A percentile compares a stretch with the other conserved stretches of the same genome.
Conservation (phyloP, 2,888 invertebrate genomes). For the Elmis aenea region DNA sequence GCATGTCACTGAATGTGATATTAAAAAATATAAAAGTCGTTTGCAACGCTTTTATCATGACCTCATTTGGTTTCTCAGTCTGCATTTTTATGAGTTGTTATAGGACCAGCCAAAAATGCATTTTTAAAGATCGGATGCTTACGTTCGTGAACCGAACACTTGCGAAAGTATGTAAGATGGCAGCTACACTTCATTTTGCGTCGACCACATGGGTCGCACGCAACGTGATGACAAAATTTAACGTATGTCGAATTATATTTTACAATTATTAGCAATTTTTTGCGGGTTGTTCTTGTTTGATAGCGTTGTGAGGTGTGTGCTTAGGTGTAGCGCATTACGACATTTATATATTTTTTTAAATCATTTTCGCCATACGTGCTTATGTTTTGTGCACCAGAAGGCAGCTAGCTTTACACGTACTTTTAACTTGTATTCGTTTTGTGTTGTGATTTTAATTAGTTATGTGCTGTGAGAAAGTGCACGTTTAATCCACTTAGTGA, state of each 20-base stretch:
- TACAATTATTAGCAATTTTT: no score
- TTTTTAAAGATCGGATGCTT: constrained; percentile 14
- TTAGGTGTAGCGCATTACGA: no score
- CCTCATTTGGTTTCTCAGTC: background rate
- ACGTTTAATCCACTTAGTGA: no score
- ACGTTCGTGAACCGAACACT: constrained; percentile 14
- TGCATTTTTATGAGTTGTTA: background rate
- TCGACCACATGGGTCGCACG: constrained; percentile 50
- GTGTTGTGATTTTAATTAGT: no score
- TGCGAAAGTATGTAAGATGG: constrained; percentile 36
- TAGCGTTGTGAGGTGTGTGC: no score
- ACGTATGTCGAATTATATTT: no score
- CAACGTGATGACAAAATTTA: constrained; percentile 41
- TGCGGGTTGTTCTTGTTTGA: no score
- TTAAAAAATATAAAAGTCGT: no score
- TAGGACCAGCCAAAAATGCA: constrained; percentile 13
- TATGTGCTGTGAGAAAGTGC: constrained; percentile 1
- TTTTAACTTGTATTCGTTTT: no score
- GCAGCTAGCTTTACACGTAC: no score
- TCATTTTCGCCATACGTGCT: constrained; percentile 13
- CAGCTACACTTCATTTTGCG: constrained; percentile 41
- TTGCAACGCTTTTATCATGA: background rate
- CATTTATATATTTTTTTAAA: no score
- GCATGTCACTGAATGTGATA: no score
- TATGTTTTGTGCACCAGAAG: constrained; percentile 6